These are phyloP conservation scores for Gnathonemus echidnorhynchus DNA, from an alignment of 2,113 vertebrate species.

Conservation along the genomic window DNA sequence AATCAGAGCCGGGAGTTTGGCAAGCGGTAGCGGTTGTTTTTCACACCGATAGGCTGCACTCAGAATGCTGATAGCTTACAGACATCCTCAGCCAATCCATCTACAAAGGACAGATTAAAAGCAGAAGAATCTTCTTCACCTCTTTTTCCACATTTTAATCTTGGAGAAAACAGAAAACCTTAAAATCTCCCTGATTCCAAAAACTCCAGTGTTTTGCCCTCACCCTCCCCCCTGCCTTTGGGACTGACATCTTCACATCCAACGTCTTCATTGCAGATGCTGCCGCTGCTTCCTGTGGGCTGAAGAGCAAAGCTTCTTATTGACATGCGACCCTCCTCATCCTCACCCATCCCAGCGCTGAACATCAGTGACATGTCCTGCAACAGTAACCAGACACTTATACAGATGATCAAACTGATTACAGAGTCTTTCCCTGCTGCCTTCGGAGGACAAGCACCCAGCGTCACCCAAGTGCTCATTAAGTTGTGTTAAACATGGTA, in stretches of 20 bases:
- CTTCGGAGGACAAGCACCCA: neutral
- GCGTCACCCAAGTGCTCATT: neutral
- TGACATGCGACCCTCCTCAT: constrained; percentile 53
- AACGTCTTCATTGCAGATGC: constrained; percentile 73
- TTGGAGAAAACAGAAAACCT: constrained; percentile 64
- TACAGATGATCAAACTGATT: neutral
- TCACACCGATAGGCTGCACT: neutral
- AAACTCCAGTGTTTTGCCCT: constrained; percentile 67
- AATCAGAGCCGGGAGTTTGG: neutral
- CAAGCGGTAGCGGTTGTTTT: neutral
- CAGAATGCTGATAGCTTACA: constrained; percentile 43
- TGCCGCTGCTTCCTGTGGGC: constrained; percentile 75
- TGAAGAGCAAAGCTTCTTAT: constrained; percentile 72
- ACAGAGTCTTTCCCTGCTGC: neutral
- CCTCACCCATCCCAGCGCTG: constrained; percentile 23
- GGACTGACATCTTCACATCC: constrained; percentile 80
- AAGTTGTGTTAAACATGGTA: neutral
- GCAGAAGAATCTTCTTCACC: constrained; percentile 41
- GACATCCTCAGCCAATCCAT: constrained; percentile 51
- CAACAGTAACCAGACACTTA: constrained; percentile 24
- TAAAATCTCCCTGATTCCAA: constrained; percentile 69
- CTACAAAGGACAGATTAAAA: constrained; percentile 57
- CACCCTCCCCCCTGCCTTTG: constrained; percentile 62
- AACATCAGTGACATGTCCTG: constrained; percentile 12
- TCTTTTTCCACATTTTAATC: constrained; percentile 60